These are phyloP conservation scores for Philaethria dido DNA, from an alignment of 2,888 invertebrate species.

Conservation along the genomic window DNA sequence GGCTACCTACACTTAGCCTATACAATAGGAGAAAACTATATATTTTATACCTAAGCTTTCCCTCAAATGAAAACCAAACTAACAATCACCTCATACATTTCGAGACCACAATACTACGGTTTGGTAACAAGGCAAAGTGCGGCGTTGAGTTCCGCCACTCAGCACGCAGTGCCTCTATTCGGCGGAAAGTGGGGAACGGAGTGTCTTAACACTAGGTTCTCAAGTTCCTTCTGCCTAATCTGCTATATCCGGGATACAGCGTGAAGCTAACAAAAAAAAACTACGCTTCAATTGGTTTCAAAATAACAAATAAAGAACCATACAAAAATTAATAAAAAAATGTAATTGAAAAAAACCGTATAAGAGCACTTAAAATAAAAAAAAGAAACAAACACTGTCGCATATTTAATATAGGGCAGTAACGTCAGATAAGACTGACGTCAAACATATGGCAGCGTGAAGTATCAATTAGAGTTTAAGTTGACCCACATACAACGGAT, in stretches of 20 bases:
- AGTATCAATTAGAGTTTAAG: constrained; percentile 31
- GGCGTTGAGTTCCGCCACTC: too few relatives aligned
- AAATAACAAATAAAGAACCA: not conserved
- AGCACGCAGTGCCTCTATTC: too few relatives aligned
- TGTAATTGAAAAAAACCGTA: not conserved
- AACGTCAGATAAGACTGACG: constrained; percentile 24
- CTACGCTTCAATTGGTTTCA: not conserved
- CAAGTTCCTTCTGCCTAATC: too few relatives aligned
- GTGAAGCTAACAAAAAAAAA: not conserved
- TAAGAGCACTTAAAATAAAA: constrained; percentile 16
- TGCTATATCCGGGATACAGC: too few relatives aligned
- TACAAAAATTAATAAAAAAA: not conserved
- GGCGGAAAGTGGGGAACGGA: too few relatives aligned
- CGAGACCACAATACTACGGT: too few relatives aligned
- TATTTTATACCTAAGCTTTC: not conserved
- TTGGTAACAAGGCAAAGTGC: too few relatives aligned
- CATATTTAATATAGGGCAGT: constrained; percentile 24
- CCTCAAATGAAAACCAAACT: not conserved
- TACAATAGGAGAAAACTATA: too few relatives aligned
- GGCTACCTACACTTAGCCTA: too few relatives aligned
- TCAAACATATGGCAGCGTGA: constrained; percentile 25
- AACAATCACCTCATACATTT: not conserved
- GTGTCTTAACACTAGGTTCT: too few relatives aligned
- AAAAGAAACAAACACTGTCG: constrained; percentile 8
- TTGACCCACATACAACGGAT: constrained; percentile 29